Percentiles rank a stretch among this genome's conserved stretches.
phyloP scores from a whole-genome alignment of 1,140 invertebrate species.

The Mylabris phalerata region DNA sequence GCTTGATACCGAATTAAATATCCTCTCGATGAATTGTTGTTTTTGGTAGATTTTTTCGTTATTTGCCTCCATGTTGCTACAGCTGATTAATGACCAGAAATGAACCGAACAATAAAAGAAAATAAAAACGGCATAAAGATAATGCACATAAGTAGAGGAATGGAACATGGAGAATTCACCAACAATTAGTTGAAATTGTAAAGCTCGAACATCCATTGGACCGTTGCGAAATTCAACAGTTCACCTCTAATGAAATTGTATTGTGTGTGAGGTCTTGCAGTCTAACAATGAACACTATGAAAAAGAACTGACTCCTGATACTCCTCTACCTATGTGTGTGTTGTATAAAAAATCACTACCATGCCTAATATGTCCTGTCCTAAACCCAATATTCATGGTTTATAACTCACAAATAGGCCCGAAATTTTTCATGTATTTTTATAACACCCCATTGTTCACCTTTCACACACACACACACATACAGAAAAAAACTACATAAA shows the following conservation, averaged over 20 bases:
- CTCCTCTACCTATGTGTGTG: not conserved
- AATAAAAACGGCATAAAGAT: too few relatives aligned
- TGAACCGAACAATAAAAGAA: not conserved
- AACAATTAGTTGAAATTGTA: constrained; percentile 10
- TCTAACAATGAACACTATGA: not conserved
- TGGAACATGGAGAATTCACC: not conserved
- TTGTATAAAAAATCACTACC: constrained; percentile 16
- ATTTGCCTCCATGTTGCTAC: not conserved
- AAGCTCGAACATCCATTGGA: constrained; percentile 11
- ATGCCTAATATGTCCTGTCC: constrained; percentile 19
- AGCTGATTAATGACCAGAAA: constrained; percentile 1
- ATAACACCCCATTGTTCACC: constrained; percentile 18
- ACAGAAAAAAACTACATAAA: too few relatives aligned
- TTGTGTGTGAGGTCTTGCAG: constrained; percentile 29
- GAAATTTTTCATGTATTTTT: constrained; percentile 20
- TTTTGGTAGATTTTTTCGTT: too few relatives aligned
- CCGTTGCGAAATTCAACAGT: constrained; percentile 32
- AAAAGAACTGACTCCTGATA: constrained; percentile 6
- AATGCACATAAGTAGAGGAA: too few relatives aligned
- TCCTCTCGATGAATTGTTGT: too few relatives aligned
- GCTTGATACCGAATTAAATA: too few relatives aligned
- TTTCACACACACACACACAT: not conserved
- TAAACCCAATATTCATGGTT: constrained; percentile 25
- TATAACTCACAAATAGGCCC: constrained; percentile 21
- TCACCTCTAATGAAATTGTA: constrained; percentile 30